A percentile compares a stretch with the other conserved stretches of the same genome.
Evolutionary conservation across 2,113 vertebrate genomes (phyloP).

Genomic region (Channa argus): DNA sequence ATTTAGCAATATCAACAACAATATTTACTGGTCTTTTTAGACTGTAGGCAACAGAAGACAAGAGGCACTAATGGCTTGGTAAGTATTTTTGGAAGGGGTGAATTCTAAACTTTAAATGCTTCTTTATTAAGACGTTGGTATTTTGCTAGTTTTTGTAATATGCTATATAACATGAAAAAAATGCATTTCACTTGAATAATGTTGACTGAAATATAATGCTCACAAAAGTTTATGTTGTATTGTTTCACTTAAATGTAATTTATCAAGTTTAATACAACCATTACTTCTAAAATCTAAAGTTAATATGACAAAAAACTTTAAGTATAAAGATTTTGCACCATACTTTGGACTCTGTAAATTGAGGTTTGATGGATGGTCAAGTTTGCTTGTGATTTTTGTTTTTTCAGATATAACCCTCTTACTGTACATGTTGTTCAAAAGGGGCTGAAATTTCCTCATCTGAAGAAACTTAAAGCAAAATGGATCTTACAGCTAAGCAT

Average conservation of each 20-base stretch:
- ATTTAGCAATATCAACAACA: constrained; percentile 52
- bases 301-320: constrained; percentile 3
- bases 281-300: not conserved
- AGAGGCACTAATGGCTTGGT: constrained; percentile 49
- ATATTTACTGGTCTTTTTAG: constrained; percentile 38
- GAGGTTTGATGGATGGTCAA: not conserved
- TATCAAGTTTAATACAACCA: no score
- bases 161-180: not conserved
- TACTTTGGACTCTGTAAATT: not conserved
- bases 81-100: constrained; percentile 25
- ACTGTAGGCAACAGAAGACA: constrained; percentile 12
- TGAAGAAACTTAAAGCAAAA: constrained; percentile 53
- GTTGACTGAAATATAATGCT: not conserved
- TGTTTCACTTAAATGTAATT: not conserved
- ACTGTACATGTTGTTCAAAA: not conserved
- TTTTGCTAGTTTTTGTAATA: not conserved
- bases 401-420: constrained; percentile 45
- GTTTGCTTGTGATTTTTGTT: not conserved
- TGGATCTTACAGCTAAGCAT: constrained; percentile 87
- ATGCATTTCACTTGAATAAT: not conserved
- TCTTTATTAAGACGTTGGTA: not conserved
- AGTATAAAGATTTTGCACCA: not conserved
- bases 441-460: constrained; percentile 7
- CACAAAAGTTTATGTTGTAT: not conserved
- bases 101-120: not conserved